Evolutionary conservation across 2,888 invertebrate species (phyloP), one percentile per base, ranked within the genome.

Genomic region (Xylota sylvarum): DNA sequence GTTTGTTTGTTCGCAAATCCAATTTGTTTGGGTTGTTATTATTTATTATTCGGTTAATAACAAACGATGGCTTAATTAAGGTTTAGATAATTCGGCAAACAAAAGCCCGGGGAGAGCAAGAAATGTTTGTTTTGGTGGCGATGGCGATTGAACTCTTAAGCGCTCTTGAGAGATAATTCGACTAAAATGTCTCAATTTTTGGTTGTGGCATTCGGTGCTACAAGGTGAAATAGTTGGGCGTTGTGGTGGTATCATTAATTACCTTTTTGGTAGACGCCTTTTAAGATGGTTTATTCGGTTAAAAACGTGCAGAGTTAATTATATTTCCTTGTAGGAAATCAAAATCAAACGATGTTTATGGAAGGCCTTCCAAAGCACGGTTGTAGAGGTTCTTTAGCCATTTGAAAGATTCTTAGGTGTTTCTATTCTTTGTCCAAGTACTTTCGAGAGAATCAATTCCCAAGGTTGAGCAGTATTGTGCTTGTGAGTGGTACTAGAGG

Each of bases 31-130:
- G 43, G 52, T 73, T 81, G 65, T 65, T 72, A 37, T 55, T 73
- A 40, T 65, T 30, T 67, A 23, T 77, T 70, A 65, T 58, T 64
- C 27, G 60, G 67, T 17, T 56, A 40, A 67, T 62, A 81, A 55
- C 14, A 17, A 56, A 64, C 69, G 74, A 81, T 69, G 46, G 50
- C 81, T 86, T 86, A 77, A 81, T 86, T 81, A 77, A 60, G 81
- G 37, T 43, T 81, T 35, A 77, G 76, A 64, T 46, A 70, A 46
- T 58, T 55, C 7, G 55, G 14, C n/a, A 56, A 37, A 78, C 43
- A 65, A 60, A 56, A 52, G 55, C 46, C 19, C 43, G 48, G 14
- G 12, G 55, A 27, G 48, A 23, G 37, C 35, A 10, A 40, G 19
- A 55, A 69, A 48, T 43, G 58, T 74, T 48, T 35, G n/a, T 58